Evolutionary conservation across 2,113 vertebrate species (phyloP).

Genomic region (Tonatia bakeri): DNA sequence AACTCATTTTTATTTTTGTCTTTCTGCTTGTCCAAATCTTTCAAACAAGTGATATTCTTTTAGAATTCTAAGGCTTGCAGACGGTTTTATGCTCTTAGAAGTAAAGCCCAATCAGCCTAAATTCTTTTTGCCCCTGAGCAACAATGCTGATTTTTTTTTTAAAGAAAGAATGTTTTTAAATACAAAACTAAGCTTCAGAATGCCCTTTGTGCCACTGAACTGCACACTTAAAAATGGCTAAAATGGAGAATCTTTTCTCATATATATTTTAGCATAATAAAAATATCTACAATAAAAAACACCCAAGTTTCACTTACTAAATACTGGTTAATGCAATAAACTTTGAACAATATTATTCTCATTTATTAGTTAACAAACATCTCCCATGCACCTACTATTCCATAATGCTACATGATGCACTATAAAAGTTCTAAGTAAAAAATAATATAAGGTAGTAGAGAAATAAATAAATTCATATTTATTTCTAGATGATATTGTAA

Average conservation of each 20-base stretch:
- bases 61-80: background rate
- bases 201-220: background rate
- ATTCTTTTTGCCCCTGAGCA: background rate
- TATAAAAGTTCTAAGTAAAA: background rate
- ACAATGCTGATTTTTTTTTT: background rate
- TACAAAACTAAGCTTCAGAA: background rate
- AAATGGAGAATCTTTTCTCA: background rate
- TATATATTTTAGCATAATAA: background rate
- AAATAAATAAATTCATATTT: background rate
- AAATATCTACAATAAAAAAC: background rate
- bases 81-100: background rate
- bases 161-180: background rate
- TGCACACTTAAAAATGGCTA: background rate
- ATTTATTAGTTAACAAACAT: constrained; percentile 2
- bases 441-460: background rate
- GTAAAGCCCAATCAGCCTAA: background rate
- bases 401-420: background rate
- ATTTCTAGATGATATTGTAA: background rate
- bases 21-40: background rate
- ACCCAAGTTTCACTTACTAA: background rate
- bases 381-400: background rate
- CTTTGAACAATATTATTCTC: background rate
- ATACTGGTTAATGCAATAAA: background rate
- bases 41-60: background rate
- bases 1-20: background rate